Evolutionary conservation across 2,113 vertebrate species (phyloP).

Genomic region (Erythrolamprus reginae): DNA sequence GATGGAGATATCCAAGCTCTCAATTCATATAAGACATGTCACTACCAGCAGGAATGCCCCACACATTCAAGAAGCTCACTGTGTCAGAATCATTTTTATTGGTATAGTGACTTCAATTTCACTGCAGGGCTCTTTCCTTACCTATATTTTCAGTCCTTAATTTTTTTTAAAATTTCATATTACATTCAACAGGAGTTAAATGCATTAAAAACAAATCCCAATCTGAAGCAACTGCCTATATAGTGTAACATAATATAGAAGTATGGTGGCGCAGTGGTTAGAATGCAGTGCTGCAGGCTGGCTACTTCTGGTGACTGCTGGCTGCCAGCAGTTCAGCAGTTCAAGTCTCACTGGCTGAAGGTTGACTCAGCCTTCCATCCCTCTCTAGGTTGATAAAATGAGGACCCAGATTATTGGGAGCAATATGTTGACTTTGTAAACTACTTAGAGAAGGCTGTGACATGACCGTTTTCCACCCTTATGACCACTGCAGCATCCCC

Average conservation of each 20-base stretch:
- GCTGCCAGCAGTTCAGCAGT: too few relatives aligned
- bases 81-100: background rate
- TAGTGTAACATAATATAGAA: background rate
- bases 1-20: background rate
- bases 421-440: too few relatives aligned
- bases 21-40: background rate
- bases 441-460: too few relatives aligned
- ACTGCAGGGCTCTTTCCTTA: background rate
- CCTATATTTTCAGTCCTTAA: background rate
- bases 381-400: too few relatives aligned
- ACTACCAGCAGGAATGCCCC: background rate
- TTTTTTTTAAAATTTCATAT: background rate
- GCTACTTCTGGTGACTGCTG: too few relatives aligned
- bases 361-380: too few relatives aligned
- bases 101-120: background rate
- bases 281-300: too few relatives aligned
- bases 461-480: too few relatives aligned
- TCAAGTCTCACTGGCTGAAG: too few relatives aligned
- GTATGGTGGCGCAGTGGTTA: too few relatives aligned
- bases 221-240: background rate
- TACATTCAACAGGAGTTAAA: background rate
- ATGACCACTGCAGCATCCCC: too few relatives aligned
- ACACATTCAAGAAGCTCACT: background rate
- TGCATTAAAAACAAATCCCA: background rate
- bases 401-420: too few relatives aligned